Base-by-base conservation (phyloP, 1,140 invertebrate species). In the Pseudachorutes palmiensis region DNA sequence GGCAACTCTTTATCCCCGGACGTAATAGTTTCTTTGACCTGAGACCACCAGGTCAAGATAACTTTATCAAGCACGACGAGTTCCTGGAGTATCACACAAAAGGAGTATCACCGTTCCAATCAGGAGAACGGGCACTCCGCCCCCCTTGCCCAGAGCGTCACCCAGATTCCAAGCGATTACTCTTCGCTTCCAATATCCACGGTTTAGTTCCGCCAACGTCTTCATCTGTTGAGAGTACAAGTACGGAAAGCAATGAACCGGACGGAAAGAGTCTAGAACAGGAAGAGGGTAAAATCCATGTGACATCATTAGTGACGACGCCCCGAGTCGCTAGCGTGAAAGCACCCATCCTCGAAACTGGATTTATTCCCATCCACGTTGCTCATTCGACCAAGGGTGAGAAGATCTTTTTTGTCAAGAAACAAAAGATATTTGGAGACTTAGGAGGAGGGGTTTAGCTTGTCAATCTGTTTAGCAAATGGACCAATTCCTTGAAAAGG, bases 11-110 rank as follows among this genome's bases (percentile, higher is more conserved):
- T 2, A 63, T 63, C 29, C 61, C 61, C 12, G 61, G 61, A 5
- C 5, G 9, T 31, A 61, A 41, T 32, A 66, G 65, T 63, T 66
- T 63, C 36, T 49, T 68, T 32, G 59, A 62, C 45, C 57, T 62
- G n/a, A 64, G 65, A 24, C 48, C 57, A n/a, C 68, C 72, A 19
- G 70, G 66, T 9, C 67, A 62, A 51, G 64, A 69, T 24, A 33
- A 62, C 45, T 74, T 74, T 48, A 51, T 71, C 3, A 73, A 73
- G 63, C 72, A 73, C 62, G 72, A 73, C 9, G 67, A 71, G 41
- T 73, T 65, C 45, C 55, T 73, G 28, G 64, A 71, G 2, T 73
- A 69, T 55, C 72, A 73, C 30, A 71, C 49, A n/a, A 73, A 73
- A 64, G 55, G 66, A 49, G 71, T 70, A 33, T 65, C 55, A 19